phyloP scores from a whole-genome alignment of 2,888 invertebrate species.

The Cryptus viduatorius region DNA sequence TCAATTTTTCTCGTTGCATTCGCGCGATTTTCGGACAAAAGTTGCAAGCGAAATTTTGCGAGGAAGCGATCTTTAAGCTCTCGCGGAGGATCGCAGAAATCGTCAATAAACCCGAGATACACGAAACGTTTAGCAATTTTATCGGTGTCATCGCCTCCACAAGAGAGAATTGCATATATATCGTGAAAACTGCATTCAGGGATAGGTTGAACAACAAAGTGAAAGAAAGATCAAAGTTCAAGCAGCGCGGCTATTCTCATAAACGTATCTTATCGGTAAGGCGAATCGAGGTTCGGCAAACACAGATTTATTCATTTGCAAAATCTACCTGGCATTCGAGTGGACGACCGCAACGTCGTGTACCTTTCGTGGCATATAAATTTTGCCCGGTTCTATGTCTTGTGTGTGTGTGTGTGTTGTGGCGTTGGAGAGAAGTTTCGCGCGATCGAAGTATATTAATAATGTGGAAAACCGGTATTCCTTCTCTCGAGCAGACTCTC shows the following conservation, averaged over 20 bases:
- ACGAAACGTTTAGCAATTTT: slow-evolving; percentile 58
- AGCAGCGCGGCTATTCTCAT: slow-evolving; percentile 47
- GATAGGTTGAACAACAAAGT: slow-evolving; percentile 30
- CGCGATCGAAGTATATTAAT: slow-evolving; percentile 82
- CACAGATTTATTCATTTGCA: slow-evolving; percentile 61
- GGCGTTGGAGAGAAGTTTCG: slow-evolving; percentile 62
- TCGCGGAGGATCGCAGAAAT: slow-evolving; percentile 7
- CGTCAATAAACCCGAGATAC: slow-evolving; percentile 32
- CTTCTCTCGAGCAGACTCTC: slow-evolving; percentile 36
- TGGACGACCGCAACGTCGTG: slow-evolving; percentile 9
- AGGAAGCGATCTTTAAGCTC: slow-evolving; percentile 17
- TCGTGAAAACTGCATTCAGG: slow-evolving; percentile 21
- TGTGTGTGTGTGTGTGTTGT: not conserved
- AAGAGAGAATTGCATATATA: slow-evolving; percentile 28
- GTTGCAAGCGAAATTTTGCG: not conserved
- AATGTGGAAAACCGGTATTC: slow-evolving; percentile 80
- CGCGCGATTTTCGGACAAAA: slow-evolving; percentile 32
- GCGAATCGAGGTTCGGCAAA: slow-evolving; percentile 59
- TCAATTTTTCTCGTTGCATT: slow-evolving; percentile 81
- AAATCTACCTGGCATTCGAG: slow-evolving; percentile 34
- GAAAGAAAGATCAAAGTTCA: slow-evolving; percentile 50
- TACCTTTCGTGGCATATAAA: slow-evolving; percentile 43
- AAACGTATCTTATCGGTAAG: slow-evolving; percentile 58
- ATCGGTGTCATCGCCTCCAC: slow-evolving; percentile 55
- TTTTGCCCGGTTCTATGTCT: not conserved